phyloP scores from a whole-genome alignment of 2,888 invertebrate species.

The Alitta virens region DNA sequence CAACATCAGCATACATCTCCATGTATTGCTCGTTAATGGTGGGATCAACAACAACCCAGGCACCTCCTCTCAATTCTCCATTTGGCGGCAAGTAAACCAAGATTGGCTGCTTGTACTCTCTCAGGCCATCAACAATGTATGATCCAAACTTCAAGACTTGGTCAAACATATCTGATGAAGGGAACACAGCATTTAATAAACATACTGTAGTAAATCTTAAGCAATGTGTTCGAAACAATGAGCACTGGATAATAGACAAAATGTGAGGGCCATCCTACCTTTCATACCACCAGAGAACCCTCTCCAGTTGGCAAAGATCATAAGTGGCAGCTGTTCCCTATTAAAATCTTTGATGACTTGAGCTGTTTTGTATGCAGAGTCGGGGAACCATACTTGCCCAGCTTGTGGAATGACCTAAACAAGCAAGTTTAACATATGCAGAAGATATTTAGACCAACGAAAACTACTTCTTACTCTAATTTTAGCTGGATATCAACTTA shows the following conservation, averaged over 20 bases:
- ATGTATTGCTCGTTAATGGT: slow-evolving; percentile 90
- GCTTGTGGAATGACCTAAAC: slow-evolving; percentile 56
- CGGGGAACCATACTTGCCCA: slow-evolving; percentile 98
- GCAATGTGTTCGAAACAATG: too few relatives aligned
- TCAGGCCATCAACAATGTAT: slow-evolving; percentile 93
- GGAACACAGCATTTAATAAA: too few relatives aligned
- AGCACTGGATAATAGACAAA: too few relatives aligned
- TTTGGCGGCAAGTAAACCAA: slow-evolving; percentile 96
- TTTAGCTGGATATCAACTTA: not conserved
- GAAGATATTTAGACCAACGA: not conserved
- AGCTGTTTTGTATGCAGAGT: slow-evolving; percentile 97
- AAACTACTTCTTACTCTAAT: not conserved
- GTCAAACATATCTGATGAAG: slow-evolving; percentile 56
- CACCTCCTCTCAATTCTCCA: slow-evolving; percentile 94
- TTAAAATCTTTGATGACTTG: slow-evolving; percentile 97
- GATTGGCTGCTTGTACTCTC: slow-evolving; percentile 86
- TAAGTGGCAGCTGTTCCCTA: slow-evolving; percentile 86
- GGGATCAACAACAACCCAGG: slow-evolving; percentile 96
- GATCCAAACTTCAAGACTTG: slow-evolving; percentile 98
- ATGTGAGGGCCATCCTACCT: slow-evolving; percentile 58
- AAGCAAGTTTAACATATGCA: not conserved
- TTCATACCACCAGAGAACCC: slow-evolving; percentile 99
- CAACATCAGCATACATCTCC: slow-evolving; percentile 98
- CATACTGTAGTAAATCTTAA: too few relatives aligned
- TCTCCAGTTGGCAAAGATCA: slow-evolving; percentile 99